Evolutionary conservation across 2,113 vertebrate genomes (phyloP).

Genomic region (Toxostoma redivivum): DNA sequence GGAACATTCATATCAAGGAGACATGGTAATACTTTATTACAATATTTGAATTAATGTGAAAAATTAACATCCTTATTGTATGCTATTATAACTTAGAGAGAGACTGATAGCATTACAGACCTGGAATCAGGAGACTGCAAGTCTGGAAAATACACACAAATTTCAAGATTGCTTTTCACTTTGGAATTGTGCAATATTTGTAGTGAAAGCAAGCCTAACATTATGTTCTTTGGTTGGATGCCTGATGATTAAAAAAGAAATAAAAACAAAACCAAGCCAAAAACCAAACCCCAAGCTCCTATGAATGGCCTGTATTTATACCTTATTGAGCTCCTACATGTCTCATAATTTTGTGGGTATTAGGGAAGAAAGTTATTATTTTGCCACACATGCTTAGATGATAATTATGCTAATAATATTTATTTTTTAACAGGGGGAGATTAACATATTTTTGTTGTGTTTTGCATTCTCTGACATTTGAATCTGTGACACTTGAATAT

Average conservation of each 20-base stretch:
- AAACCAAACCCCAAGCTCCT: not conserved
- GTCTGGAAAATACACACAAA: not conserved
- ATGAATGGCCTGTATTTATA: not conserved
- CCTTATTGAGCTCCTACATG: not conserved
- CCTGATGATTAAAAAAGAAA: not conserved
- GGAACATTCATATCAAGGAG: slow-evolving; percentile 2
- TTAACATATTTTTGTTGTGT: not conserved
- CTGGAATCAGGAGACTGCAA: not conserved
- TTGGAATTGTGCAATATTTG: not conserved
- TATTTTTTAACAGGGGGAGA: not conserved
- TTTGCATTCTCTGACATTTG: not conserved
- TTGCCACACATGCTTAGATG: not conserved
- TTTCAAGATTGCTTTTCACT: not conserved
- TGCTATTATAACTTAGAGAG: not conserved
- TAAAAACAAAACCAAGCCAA: not conserved
- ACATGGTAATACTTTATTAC: not conserved
- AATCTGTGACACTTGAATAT: not conserved
- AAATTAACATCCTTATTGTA: not conserved
- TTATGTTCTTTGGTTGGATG: not conserved
- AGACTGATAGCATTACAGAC: not conserved
- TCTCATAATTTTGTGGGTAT: not conserved
- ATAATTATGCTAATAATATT: not conserved
- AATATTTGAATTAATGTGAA: slow-evolving; percentile 28
- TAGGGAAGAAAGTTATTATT: not conserved
- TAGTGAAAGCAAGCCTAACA: not conserved